Evolutionary conservation across 2,797 vertebrate genomes (phyloP).

Genomic region (Labroides dimidiatus): DNA sequence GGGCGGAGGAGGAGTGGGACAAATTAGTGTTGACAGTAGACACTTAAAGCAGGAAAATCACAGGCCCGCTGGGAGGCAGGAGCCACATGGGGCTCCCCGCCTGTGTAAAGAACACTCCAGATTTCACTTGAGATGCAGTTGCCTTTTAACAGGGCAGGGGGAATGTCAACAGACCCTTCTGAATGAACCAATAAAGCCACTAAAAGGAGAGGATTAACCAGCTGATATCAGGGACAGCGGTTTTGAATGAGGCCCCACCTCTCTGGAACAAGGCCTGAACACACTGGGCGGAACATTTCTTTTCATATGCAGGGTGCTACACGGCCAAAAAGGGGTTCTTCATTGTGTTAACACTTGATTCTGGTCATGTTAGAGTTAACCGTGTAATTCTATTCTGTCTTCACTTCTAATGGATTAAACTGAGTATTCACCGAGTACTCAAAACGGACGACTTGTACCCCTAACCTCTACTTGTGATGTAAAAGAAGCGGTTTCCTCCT

Average conservation of each 20-base stretch:
- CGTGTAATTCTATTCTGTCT: constrained; percentile 54
- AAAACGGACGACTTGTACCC: neutral
- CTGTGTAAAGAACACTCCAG: constrained; percentile 88
- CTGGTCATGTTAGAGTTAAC: constrained; percentile 56
- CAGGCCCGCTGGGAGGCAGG: constrained; percentile 85
- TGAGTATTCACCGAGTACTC: neutral
- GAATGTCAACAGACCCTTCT: constrained; percentile 88
- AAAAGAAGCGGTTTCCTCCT: constrained; percentile 53
- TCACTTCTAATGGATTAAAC: constrained; percentile 1
- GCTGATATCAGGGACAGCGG: constrained; percentile 83
- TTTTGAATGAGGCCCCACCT: constrained; percentile 67
- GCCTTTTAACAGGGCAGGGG: constrained; percentile 87
- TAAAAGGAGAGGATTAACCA: constrained; percentile 87
- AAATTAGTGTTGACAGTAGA: constrained; percentile 92
- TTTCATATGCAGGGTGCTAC: constrained; percentile 59
- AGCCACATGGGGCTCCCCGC: constrained; percentile 85
- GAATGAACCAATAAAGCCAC: constrained; percentile 89
- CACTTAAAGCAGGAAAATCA: constrained; percentile 91
- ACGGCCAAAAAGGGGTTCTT: constrained; percentile 47
- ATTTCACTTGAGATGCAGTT: constrained; percentile 86
- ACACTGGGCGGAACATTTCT: constrained; percentile 67
- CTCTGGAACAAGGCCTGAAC: constrained; percentile 56
- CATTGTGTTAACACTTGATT: constrained; percentile 58
- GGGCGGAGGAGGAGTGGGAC: constrained; percentile 85
- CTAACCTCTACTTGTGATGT: constrained; percentile 52